A percentile compares a stretch with the other conserved stretches of the same genome.
These are phyloP conservation scores for Dicrurus megarhynchus DNA, from an alignment of 2,113 vertebrate species.

Conservation along the genomic window DNA sequence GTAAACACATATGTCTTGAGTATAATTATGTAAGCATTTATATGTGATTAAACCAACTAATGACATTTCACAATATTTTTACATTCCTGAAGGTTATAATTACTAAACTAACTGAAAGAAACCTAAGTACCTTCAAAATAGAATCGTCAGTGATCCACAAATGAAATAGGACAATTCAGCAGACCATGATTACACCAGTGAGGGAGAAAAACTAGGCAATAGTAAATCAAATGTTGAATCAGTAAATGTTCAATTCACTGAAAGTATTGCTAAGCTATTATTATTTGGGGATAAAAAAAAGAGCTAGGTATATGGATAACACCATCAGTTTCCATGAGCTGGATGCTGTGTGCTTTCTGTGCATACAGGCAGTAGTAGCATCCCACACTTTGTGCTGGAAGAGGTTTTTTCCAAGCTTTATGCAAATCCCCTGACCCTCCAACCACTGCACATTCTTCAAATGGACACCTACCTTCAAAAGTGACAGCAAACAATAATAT, in stretches of 20 bases:
- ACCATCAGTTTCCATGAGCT: not conserved
- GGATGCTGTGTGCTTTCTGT: slow-evolving; percentile 22
- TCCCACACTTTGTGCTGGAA: slow-evolving; percentile 18
- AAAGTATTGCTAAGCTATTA: not conserved
- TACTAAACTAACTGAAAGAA: slow-evolving; percentile 18
- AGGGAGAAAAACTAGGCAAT: not conserved
- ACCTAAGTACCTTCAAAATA: slow-evolving; percentile 16
- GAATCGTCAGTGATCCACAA: not conserved
- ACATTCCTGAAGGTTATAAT: slow-evolving; percentile 28
- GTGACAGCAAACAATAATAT: slow-evolving; percentile 90
- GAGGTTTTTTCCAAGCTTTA: slow-evolving; percentile 74
- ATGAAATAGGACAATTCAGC: slow-evolving; percentile 1
- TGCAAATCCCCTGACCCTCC: slow-evolving; percentile 89
- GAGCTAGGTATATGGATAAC: not conserved
- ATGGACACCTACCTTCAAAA: slow-evolving; percentile 92
- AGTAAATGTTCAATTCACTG: not conserved
- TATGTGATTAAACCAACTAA: not conserved
- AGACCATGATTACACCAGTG: not conserved
- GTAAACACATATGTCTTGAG: not conserved
- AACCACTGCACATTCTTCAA: slow-evolving; percentile 93
- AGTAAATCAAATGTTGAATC: not conserved
- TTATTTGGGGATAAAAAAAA: not conserved
- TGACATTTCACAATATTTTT: not conserved
- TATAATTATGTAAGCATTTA: not conserved
- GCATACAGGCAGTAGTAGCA: slow-evolving; percentile 12